Percentiles rank a stretch among this genome's conserved stretches.
These are phyloP conservation scores for Dermolepida albohirtum DNA, from an alignment of 2,888 invertebrate species.

Conservation along the genomic window DNA sequence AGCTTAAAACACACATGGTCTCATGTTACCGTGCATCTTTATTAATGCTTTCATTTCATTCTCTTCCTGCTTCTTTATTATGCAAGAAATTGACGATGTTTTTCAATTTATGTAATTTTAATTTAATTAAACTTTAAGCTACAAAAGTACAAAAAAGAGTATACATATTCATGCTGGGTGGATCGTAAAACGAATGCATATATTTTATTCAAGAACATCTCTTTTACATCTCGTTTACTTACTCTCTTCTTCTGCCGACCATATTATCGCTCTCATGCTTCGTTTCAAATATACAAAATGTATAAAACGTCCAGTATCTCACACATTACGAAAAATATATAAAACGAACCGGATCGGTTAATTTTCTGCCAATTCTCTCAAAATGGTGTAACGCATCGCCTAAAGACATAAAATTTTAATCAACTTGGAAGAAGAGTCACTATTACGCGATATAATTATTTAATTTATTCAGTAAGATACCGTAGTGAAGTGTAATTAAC, in stretches of 20 bases:
- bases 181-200: slow-evolving; percentile 25
- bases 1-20: no score
- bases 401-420: slow-evolving; percentile 38
- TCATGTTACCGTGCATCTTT: no score
- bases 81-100: not conserved
- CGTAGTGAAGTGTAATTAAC: slow-evolving; percentile 9
- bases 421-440: slow-evolving; percentile 33
- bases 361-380: slow-evolving; percentile 32
- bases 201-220: slow-evolving; percentile 26
- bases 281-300: slow-evolving; percentile 7
- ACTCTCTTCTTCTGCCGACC: not conserved
- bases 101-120: slow-evolving; percentile 12
- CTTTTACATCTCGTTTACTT: not conserved
- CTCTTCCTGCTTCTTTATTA: not conserved
- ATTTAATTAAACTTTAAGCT: slow-evolving; percentile 29
- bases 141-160: not conserved
- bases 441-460: slow-evolving; percentile 39
- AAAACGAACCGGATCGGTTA: slow-evolving; percentile 37
- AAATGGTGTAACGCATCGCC: slow-evolving; percentile 34
- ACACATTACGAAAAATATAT: slow-evolving; percentile 34
- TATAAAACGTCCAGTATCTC: slow-evolving; percentile 33
- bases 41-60: no score
- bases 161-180: slow-evolving; percentile 22
- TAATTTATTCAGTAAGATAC: slow-evolving; percentile 28
- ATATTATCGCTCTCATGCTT: slow-evolving; percentile 1